phyloP scores from a whole-genome alignment of 2,113 vertebrate genomes.

The Lanius collurio region DNA sequence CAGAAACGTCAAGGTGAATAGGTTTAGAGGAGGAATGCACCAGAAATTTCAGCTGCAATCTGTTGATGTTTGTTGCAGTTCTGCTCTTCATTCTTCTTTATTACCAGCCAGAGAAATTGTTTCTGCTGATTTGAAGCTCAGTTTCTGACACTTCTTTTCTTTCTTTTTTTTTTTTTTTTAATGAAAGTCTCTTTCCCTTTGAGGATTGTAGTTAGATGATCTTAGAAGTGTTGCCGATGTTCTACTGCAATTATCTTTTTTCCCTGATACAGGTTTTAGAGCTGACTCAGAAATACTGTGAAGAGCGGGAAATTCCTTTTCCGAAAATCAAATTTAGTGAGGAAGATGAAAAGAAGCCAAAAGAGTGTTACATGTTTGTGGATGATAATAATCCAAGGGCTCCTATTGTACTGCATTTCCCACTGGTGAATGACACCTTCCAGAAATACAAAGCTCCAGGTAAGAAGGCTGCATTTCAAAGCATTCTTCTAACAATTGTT shows the following conservation, averaged over 20 bases:
- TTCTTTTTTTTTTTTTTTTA: background rate
- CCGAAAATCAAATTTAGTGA: conserved; percentile 65
- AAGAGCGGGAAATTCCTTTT: conserved; percentile 75
- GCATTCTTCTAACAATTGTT: background rate
- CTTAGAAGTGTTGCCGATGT: background rate
- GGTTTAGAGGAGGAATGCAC: background rate
- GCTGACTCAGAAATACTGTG: conserved; percentile 74
- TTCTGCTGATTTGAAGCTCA: background rate
- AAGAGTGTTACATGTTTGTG: conserved; percentile 77
- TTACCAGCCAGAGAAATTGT: background rate
- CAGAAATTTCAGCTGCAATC: background rate
- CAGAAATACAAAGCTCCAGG: conserved; percentile 73
- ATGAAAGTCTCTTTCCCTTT: background rate
- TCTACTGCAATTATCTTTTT: background rate
- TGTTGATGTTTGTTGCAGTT: background rate
- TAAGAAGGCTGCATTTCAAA: background rate
- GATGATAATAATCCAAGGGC: conserved; percentile 57
- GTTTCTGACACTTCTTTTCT: background rate
- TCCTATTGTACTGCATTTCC: conserved; percentile 79
- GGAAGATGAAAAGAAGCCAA: conserved; percentile 66
- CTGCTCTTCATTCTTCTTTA: background rate
- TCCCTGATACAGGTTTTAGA: conserved; percentile 66
- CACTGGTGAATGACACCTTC: conserved; percentile 78
- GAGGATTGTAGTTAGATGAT: background rate
- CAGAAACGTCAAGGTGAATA: background rate